Base-by-base conservation (phyloP, 2,113 vertebrate genomes). In the Lagopus muta region DNA sequence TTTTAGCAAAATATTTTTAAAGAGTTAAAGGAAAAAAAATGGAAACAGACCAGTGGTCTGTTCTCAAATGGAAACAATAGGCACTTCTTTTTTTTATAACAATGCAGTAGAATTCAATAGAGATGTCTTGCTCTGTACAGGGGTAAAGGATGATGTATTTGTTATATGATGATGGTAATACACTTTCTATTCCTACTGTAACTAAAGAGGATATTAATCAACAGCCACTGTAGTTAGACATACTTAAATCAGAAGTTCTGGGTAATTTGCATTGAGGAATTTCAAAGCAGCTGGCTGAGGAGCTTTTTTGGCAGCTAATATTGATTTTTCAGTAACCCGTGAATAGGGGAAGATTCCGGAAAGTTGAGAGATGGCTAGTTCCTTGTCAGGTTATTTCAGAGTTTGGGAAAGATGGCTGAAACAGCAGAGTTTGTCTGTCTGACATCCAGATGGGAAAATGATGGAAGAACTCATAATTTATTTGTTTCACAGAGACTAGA, bases 171-270 rank as follows among this genome's bases (percentile, higher is more conserved):
- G 91, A 91, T 85, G 55, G 83, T 87, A 92, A 95, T 94, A 93
- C 42, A 82, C 91, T 94, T 87, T 77, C 93, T 89, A 67, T 74
- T 77, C 75, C 87, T 93, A 83, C 95, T 94, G 87, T 88, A 94
- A 94, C 91, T 94, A 94, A 96, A 91, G 95, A 95, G 91, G 91
- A 57, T 88, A 94, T 96, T 96, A 96, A 96, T 95, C 92, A 96
- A 92, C 64, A 93, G 67, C 82, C 91, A 88, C 82, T 96, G 91
- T 79, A 94, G 86, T 89, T 94, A 94, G 91, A 91, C 96, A 94
- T 75, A 89, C 45, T 96, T 93, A 93, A 94, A 91, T 95, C 92
- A 96, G 84, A 94, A 95, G 96, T 93, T 96, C 94, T 96, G 95
- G 94, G 91, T 92, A 95, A 95, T 95, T 95, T 96, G 75, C 91